Percentiles rank a stretch among this genome's conserved stretches.
Conservation (phyloP, 2,797 vertebrate genomes). For the Crocidura indochinensis region DNA sequence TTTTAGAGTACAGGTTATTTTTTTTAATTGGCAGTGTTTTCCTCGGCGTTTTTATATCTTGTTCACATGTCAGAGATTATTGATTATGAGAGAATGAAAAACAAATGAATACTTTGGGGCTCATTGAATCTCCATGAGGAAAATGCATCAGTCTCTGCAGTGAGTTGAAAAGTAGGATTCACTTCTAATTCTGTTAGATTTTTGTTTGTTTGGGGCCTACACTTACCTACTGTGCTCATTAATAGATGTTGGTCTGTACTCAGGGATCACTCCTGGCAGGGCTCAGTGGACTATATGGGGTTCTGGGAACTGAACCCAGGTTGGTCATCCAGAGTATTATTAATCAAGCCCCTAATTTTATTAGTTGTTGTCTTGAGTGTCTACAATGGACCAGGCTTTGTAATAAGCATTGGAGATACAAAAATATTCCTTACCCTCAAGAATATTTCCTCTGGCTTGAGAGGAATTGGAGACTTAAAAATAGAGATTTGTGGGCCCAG, state of each 20-base stretch:
- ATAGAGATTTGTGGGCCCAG: neutral
- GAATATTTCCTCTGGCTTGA: conserved; percentile 2
- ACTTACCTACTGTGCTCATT: too few species aligned
- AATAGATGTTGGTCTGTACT: too few species aligned
- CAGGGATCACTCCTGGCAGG: too few species aligned
- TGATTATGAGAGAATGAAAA: conserved; percentile 60
- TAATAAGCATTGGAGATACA: neutral
- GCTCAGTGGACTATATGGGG: too few species aligned
- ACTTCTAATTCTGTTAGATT: neutral
- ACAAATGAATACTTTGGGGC: conserved; percentile 28
- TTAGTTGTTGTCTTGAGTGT: neutral
- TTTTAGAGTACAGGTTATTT: conserved; percentile 49
- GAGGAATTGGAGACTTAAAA: conserved; percentile 9
- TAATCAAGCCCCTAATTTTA: too few species aligned
- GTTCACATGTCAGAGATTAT: conserved; percentile 58
- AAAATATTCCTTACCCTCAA: conserved; percentile 10
- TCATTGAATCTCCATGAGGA: conserved; percentile 63
- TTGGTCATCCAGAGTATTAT: too few species aligned
- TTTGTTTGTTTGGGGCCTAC: too few species aligned
- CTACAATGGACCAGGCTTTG: neutral
- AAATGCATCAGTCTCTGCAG: conserved; percentile 34
- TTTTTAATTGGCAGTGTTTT: conserved; percentile 61
- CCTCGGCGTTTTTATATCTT: conserved; percentile 53
- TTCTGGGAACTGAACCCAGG: too few species aligned
- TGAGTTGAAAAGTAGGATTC: conserved; percentile 55